These are phyloP conservation scores for Polydrusus pterygomalis DNA, from an alignment of 2,888 invertebrate species.

Conservation along the genomic window DNA sequence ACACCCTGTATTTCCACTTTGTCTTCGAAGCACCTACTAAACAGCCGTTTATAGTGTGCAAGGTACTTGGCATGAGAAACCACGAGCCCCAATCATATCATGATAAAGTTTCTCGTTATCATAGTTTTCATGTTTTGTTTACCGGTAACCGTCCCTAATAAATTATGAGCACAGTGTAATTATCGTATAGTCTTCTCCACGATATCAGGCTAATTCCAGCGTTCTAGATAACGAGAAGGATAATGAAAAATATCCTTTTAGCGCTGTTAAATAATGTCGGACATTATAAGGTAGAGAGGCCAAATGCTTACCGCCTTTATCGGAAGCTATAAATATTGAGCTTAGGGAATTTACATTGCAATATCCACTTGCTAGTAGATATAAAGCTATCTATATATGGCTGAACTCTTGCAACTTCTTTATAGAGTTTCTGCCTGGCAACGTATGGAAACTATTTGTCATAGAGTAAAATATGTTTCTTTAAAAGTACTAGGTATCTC, in stretches of 20 bases:
- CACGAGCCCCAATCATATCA: neutral
- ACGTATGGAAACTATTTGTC: conserved; percentile 58
- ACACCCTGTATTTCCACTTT: no score
- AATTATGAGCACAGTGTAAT: conserved; percentile 23
- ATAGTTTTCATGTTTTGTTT: conserved; percentile 9
- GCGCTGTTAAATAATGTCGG: conserved; percentile 60
- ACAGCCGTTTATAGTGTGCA: no score
- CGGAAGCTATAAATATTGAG: conserved; percentile 64
- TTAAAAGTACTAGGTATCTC: neutral
- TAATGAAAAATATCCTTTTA: conserved; percentile 55
- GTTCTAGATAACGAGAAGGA: conserved; percentile 28
- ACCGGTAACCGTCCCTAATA: neutral
- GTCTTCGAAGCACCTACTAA: no score
- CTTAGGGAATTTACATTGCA: conserved; percentile 67
- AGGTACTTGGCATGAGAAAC: no score
- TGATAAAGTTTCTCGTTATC: neutral
- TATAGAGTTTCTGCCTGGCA: conserved; percentile 57
- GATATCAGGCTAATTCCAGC: conserved; percentile 39
- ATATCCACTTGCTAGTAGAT: conserved; percentile 67
- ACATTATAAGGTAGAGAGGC: conserved; percentile 60
- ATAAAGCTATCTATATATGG: conserved; percentile 65
- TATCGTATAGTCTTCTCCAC: conserved; percentile 27
- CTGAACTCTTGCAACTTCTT: conserved; percentile 59
- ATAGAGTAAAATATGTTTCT: conserved; percentile 47
- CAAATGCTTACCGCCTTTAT: conserved; percentile 63